Conservation (phyloP, 2,113 vertebrate species). For the Pterophyllum scalare region DNA sequence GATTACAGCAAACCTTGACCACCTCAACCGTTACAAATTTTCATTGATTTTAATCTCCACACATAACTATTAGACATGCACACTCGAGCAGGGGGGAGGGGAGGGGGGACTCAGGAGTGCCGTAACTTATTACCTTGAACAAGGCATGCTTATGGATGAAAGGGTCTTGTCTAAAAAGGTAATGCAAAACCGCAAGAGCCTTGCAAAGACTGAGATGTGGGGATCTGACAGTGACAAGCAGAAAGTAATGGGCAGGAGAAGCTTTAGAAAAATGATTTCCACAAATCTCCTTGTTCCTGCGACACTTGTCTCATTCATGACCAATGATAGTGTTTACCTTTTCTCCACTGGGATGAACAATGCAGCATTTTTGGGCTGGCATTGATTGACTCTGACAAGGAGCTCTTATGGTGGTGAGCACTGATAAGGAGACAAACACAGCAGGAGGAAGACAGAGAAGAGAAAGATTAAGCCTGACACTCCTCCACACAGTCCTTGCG, state of each 20-base stretch:
- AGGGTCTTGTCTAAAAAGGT: not conserved
- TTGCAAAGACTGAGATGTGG: not conserved
- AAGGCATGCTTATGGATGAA: conserved; percentile 45
- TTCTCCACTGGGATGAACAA: conserved; percentile 22
- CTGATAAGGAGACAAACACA: conserved; percentile 20
- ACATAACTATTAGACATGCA: conserved; percentile 22
- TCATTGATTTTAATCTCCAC: conserved; percentile 58
- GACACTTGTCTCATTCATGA: conserved; percentile 28
- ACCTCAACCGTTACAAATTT: conserved; percentile 30
- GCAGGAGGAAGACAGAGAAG: not conserved
- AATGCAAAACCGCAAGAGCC: conserved; percentile 3
- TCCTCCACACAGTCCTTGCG: conserved; percentile 8
- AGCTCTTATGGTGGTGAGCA: conserved; percentile 21
- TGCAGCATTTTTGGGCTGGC: conserved; percentile 9
- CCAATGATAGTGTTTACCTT: conserved; percentile 31
- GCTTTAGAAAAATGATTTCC: conserved; percentile 31
- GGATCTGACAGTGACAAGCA: conserved; percentile 25
- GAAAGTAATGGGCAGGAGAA: not conserved
- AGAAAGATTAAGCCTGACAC: conserved; percentile 20
- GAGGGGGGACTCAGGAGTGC: conserved; percentile 15
- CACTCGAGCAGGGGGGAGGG: not conserved
- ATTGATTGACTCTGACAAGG: conserved; percentile 30
- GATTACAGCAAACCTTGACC: conserved; percentile 26
- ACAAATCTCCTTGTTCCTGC: conserved; percentile 15
- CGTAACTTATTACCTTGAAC: conserved; percentile 33